Evolutionary conservation across 2,888 invertebrate genomes (phyloP).

Genomic region (Parnassius mnemosyne): DNA sequence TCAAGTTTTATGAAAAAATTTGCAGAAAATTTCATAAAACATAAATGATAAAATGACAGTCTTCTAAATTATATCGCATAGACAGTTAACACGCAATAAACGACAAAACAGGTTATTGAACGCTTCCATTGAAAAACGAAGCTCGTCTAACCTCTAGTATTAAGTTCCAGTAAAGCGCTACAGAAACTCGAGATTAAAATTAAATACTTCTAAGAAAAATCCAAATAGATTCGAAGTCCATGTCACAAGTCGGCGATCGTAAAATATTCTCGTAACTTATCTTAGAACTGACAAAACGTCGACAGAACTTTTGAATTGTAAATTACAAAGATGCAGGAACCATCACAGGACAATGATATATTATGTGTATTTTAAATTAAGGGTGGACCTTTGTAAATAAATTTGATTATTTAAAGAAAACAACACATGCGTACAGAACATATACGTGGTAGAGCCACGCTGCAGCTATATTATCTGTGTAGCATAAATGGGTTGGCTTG

Average conservation of each 20-base stretch:
- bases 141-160: slow-evolving; percentile 3
- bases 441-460: no score
- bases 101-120: slow-evolving; percentile 22
- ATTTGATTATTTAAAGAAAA: no score
- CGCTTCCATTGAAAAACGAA: slow-evolving; percentile 2
- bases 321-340: no score
- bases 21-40: not conserved
- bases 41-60: not conserved
- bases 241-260: slow-evolving; percentile 1
- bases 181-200: slow-evolving; percentile 9
- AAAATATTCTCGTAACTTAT: slow-evolving; percentile 7
- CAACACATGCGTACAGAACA: no score
- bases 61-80: not conserved
- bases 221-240: not conserved
- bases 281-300: slow-evolving; percentile 6
- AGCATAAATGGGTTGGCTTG: no score
- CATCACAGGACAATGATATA: no score
- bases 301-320: not conserved
- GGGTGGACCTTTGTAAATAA: no score
- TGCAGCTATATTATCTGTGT: no score
- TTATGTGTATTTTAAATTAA: no score
- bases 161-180: slow-evolving; percentile 1
- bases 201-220: slow-evolving; percentile 17
- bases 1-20: no score
- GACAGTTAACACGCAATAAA: slow-evolving; percentile 3